phyloP scores from a whole-genome alignment of 2,888 invertebrate species.

The Cyclophora albipunctata region DNA sequence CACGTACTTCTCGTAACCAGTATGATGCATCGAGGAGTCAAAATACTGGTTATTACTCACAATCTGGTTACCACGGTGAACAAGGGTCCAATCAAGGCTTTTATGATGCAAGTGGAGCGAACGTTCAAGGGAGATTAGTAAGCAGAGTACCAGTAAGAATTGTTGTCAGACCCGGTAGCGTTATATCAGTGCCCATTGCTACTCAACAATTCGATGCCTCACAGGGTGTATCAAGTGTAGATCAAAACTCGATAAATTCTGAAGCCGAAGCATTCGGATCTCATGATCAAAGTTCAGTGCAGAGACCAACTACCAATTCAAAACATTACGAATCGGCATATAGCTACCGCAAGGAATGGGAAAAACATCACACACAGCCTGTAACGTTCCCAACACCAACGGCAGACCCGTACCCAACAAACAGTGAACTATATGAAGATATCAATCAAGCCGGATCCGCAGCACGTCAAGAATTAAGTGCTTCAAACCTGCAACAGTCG shows the following conservation, averaged over 20 bases:
- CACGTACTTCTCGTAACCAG: no score
- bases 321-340: conserved; percentile 62
- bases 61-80: conserved; percentile 22
- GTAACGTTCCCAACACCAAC: conserved; percentile 30
- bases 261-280: conserved; percentile 42
- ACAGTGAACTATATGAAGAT: conserved; percentile 52
- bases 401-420: conserved; percentile 34
- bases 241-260: conserved; percentile 39
- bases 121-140: conserved; percentile 31
- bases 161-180: conserved; percentile 48
- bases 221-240: conserved; percentile 23
- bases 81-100: conserved; percentile 19
- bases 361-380: conserved; percentile 52
- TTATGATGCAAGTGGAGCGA: background rate
- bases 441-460: conserved; percentile 21
- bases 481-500: conserved; percentile 27
- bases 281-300: conserved; percentile 22
- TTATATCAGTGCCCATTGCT: conserved; percentile 46
- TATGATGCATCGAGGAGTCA: no score
- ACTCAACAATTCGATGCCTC: conserved; percentile 35
- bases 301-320: conserved; percentile 27
- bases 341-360: conserved; percentile 63
- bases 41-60: conserved; percentile 27
- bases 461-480: conserved; percentile 22
- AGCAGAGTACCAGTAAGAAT: conserved; percentile 45